Evolutionary conservation across 2,888 invertebrate genomes (phyloP).

Genomic region (Liopterus haemorrhoidalis): DNA sequence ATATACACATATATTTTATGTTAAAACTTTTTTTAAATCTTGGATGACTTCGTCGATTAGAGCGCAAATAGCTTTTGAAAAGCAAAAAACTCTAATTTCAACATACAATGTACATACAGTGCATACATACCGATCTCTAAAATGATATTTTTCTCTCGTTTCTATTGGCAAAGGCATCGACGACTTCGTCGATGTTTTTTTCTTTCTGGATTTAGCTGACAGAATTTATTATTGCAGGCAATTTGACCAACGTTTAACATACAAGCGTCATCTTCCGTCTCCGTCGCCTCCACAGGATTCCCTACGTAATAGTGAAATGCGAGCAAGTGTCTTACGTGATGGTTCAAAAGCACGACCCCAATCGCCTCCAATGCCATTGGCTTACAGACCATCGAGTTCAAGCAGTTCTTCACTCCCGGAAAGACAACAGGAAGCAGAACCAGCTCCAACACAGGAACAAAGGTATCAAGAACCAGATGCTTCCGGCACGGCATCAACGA

Average conservation of each 20-base stretch:
- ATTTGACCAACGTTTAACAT: slow-evolving; percentile 45
- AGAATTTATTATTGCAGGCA: slow-evolving; percentile 37
- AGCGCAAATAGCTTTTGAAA: too few species aligned
- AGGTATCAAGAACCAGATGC: slow-evolving; percentile 51
- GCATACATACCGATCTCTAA: too few species aligned
- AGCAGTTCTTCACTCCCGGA: slow-evolving; percentile 46
- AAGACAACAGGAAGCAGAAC: slow-evolving; percentile 51
- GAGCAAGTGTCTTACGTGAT: slow-evolving; percentile 64
- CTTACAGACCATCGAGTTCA: slow-evolving; percentile 48
- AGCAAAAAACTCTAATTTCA: too few species aligned
- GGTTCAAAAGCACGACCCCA: slow-evolving; percentile 52
- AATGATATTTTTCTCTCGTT: too few species aligned
- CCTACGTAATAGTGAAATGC: too few species aligned
- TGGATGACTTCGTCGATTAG: too few species aligned
- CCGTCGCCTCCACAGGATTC: slow-evolving; percentile 57
- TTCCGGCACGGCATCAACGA: slow-evolving; percentile 44
- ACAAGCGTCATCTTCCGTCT: slow-evolving; percentile 55
- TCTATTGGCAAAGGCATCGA: too few species aligned
- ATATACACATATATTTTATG: too few species aligned
- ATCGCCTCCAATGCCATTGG: slow-evolving; percentile 43
- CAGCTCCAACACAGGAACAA: slow-evolving; percentile 50
- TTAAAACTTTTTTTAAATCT: too few species aligned
- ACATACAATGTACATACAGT: too few species aligned
- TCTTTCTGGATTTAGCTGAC: too few species aligned
- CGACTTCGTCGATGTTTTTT: too few species aligned